These are phyloP conservation scores for Orchesellides sinensis DNA, from an alignment of 2,888 invertebrate genomes.

Conservation along the genomic window DNA sequence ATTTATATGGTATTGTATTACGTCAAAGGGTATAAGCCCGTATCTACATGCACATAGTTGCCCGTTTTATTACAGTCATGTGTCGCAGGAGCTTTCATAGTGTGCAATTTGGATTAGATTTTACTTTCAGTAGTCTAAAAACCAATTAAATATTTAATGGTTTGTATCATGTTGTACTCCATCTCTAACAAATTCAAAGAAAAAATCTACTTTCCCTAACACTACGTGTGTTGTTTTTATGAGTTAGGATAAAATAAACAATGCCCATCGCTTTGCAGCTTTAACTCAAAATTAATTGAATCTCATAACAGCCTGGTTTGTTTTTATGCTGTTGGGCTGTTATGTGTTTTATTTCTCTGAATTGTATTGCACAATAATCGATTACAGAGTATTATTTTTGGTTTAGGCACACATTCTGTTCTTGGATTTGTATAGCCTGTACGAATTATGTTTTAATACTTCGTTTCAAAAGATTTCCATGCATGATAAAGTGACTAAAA, in stretches of 20 bases:
- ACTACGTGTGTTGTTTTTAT: neutral
- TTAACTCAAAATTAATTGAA: neutral
- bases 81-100: neutral
- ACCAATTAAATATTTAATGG: neutral
- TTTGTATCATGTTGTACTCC: no score
- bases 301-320: neutral
- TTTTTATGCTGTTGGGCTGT: no score
- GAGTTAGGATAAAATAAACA: neutral
- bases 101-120: neutral
- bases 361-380: no score
- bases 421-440: no score
- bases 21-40: neutral
- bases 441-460: no score
- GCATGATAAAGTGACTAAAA: no score
- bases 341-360: no score
- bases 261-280: no score
- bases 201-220: neutral
- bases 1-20: neutral
- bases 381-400: no score
- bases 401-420: no score
- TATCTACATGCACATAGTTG: neutral
- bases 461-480: no score
- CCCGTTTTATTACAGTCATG: neutral
- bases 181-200: no score
- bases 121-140: neutral